Evolutionary conservation across 2,888 invertebrate genomes (phyloP), one percentile per base, ranked within the genome.

Genomic region (Colostygia pectinataria): DNA sequence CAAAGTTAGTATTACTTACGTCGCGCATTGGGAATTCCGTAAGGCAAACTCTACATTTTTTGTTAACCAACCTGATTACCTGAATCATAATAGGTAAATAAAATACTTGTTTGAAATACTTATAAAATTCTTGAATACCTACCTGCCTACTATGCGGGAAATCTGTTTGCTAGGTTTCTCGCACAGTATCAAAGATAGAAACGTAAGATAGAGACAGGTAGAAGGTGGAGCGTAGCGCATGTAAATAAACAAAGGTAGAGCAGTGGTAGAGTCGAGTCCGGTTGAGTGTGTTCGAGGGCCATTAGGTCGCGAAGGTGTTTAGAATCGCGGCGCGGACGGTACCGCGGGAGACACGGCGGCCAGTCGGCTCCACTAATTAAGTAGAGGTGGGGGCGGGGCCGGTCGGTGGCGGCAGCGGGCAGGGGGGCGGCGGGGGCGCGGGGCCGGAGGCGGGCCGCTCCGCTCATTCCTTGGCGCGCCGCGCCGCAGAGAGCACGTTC

Each of bases 381-480:
- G 84, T 81, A 80, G 77, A 83, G 83, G 79, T 76, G 78, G 57
- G 53, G 68, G 57, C 69, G 65, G 66, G 69, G 47, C 61, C 57
- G 68, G 59, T 61, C 56, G 1, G 34, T 9, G 14, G 61, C 55
- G 57, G 57, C 2, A 65, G 56, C 48, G 68, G 64, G 64, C 59
- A 18, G 67, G 63, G 31, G 20, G 36, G 25, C 18, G 18, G 36
- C n/a, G 70, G 65, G 72, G 64, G 66, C 65, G 71, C 70, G 68
- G 74, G 70, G 63, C 63, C 34, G 45, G 74, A 73, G 78, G 80
- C 77, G 80, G 78, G 73, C 77, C 57, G 69, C 70, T 57, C 27
- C 24, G 42, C 42, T 81, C 89, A 87, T 80, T 85, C 85, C 83
- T 83, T 90, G 84, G 86, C 89, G 90, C 87, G 83, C 83, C 87